These are phyloP conservation scores for Cirrhinus mrigala DNA, from an alignment of 2,797 vertebrate species.

Conservation along the genomic window DNA sequence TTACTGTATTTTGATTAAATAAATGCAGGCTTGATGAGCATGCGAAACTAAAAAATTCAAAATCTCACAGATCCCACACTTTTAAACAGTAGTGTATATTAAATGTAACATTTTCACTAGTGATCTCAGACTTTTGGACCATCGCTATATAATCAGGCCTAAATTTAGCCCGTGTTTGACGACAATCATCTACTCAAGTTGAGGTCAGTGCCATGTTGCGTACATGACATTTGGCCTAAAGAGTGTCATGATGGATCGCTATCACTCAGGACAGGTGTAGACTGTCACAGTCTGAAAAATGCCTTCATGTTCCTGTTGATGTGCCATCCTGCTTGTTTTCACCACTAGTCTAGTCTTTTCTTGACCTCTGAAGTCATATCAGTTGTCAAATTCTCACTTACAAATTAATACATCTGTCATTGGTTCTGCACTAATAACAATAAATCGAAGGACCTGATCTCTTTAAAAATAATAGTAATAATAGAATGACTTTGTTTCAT, in stretches of 20 bases:
- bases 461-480: neutral
- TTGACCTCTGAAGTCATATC: neutral
- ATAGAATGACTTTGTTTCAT: neutral
- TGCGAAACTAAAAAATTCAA: neutral
- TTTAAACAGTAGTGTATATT: neutral
- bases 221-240: slow-evolving; percentile 23
- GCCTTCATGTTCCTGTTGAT: neutral
- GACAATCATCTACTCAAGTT: slow-evolving; percentile 10
- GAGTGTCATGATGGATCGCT: neutral
- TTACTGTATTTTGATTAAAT: neutral
- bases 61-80: neutral
- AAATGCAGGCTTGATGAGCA: neutral
- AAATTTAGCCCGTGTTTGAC: slow-evolving; percentile 20
- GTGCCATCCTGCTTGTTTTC: neutral
- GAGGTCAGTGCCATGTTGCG: slow-evolving; percentile 4
- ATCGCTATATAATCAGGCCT: neutral
- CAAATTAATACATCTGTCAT: neutral
- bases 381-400: neutral
- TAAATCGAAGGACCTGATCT: neutral
- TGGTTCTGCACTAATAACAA: neutral
- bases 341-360: neutral
- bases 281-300: neutral
- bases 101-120: neutral
- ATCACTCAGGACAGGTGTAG: neutral
- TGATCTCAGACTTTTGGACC: neutral